These are phyloP conservation scores for Nematostella vectensis DNA, from an alignment of 92 coral and sea anemone genomes.

Conservation along the genomic window DNA sequence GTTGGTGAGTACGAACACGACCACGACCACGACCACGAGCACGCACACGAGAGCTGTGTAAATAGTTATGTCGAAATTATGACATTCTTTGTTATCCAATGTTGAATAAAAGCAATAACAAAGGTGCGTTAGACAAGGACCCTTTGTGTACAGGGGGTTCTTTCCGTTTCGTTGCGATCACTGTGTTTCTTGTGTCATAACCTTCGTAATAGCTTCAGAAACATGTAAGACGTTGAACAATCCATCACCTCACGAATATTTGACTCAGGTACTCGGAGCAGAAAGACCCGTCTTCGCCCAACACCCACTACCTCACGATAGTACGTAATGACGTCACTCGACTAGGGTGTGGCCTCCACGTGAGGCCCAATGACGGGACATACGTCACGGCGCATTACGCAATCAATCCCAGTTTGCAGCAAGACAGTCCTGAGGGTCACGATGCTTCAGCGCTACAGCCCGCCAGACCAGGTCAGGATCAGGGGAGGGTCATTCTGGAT, in stretches of 20 bases:
- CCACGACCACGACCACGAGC: background rate
- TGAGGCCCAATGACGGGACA: constrained; percentile 15
- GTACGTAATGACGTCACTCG: constrained; percentile 12
- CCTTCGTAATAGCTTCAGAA: no score
- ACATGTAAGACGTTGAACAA: no score
- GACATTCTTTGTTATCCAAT: no score
- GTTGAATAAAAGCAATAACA: no score
- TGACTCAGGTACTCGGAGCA: constrained; percentile 10
- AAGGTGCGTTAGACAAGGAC: no score
- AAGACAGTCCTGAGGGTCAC: background rate
- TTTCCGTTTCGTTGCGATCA: no score
- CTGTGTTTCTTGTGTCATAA: no score
- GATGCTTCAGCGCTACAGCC: background rate
- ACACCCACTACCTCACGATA: constrained; percentile 3
- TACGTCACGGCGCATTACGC: constrained; percentile 16
- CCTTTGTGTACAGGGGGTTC: no score
- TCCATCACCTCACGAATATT: no score
- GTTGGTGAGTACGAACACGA: constrained; percentile 29
- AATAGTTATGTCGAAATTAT: no score
- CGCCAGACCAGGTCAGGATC: no score
- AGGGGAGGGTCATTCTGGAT: no score
- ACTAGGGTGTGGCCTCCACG: constrained; percentile 22
- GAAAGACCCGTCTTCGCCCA: background rate
- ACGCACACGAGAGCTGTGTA: background rate
- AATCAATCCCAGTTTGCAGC: background rate